Evolutionary conservation across 2,888 invertebrate genomes (phyloP), one percentile per base, ranked within the genome.

Genomic region (Malthinus flaveolus): DNA sequence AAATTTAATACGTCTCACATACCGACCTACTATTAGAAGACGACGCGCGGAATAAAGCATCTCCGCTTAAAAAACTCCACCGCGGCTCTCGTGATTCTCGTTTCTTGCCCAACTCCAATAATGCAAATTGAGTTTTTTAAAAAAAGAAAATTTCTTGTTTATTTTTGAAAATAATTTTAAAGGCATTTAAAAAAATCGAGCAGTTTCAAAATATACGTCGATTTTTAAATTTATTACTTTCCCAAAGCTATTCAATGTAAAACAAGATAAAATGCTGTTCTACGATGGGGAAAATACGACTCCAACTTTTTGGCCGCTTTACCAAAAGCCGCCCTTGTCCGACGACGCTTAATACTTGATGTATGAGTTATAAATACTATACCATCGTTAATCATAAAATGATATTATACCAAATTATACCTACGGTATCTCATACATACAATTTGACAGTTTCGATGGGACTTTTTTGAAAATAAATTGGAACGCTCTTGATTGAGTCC

Each of bases 261-360:
- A 75, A 74, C 75, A 74, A 72, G 74, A 74, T 69, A 70, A 73
- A 73, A 75, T 69, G 73, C 69, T 72, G 71, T 71, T 66, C 68
- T 69, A 48, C 69, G 63, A 63, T 69, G 65, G 66, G 23, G 59
- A 66, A 63, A 63, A 66, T 68, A 64, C 65, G 66, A 68, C 62
- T 59, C 54, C 57, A 56, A 59, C 59, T 68, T 23, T 69, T 67
- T 64, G 66, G 65, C 65, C 65, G 66, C 68, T 69, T 70, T 68
- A 57, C 44, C 39, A 64, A 65, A 63, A 42, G 61, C 60, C 62
- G 63, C 64, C 63, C 62, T 60, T 58, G 53, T 50, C 44, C 50
- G 62, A 63, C 63, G 63, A 56, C 61, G 48, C 52, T 58, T 60
- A n/a, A 23, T 23, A 49, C 61, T 59, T 65, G 62, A 65, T 63